Conservation (phyloP, 1,140 invertebrate species). For the Panulirus ornatus region DNA sequence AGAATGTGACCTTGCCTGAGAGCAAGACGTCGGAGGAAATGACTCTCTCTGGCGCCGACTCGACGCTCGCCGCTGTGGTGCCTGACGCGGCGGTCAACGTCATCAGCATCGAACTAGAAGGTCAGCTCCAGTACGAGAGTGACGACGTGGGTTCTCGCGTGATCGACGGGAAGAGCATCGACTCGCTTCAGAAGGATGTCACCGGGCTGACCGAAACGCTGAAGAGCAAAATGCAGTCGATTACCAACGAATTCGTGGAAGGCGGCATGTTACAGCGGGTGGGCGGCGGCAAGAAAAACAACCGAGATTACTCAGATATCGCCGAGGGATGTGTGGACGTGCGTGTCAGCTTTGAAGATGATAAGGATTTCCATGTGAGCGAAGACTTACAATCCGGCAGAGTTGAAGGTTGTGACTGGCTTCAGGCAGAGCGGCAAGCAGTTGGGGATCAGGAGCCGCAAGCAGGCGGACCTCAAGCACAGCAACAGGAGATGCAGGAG, state of each 20-base stretch:
- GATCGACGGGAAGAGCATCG: neutral
- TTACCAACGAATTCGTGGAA: neutral
- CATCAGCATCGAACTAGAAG: slow-evolving; percentile 37
- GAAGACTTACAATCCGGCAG: too few species aligned
- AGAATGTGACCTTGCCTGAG: neutral
- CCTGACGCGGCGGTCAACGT: slow-evolving; percentile 3
- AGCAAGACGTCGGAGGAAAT: neutral
- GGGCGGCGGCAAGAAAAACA: neutral
- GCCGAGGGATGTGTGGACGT: too few species aligned
- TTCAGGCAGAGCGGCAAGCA: neutral
- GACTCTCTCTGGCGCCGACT: neutral
- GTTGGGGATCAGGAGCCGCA: too few species aligned
- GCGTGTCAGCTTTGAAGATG: neutral
- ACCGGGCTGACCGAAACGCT: neutral
- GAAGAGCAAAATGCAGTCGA: neutral
- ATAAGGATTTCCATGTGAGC: too few species aligned
- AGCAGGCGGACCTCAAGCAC: too few species aligned
- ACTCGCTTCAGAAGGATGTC: neutral
- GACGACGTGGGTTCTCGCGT: neutral
- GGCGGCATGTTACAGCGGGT: neutral
- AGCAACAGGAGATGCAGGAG: too few species aligned
- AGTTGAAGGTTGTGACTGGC: neutral
- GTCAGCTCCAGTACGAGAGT: neutral
- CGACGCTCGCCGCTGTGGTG: neutral
- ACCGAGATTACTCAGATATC: too few species aligned